Evolutionary conservation across 2,113 vertebrate species (phyloP), one percentile per base, ranked within the genome.

Genomic region (Anas platyrhynchos): DNA sequence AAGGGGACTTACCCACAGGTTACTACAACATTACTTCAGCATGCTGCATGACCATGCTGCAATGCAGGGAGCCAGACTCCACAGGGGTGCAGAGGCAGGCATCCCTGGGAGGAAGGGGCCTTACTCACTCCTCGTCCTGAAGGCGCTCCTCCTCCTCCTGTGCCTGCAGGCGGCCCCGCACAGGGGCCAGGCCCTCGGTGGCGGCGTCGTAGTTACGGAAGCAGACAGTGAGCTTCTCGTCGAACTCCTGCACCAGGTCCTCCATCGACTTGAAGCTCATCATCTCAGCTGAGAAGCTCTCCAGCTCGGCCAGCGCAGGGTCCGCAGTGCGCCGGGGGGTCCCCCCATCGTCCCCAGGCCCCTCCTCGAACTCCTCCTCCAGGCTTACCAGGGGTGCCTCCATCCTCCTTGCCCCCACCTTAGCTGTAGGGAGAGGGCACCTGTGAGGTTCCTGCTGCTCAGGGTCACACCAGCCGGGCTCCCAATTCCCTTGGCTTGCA

Each of bases 221-320:
- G 92, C 96, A 97, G 32, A 97, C 95, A 0, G 96, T 97, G 86
- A 97, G 96, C 69, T 97, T 97, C 94, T 97, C 96, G 1, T 97
- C 96, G 0, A 97, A 97, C 74, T 97, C 96, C 91, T 97, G 96
- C 89, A 97, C 96, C 83, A 97, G 95, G 77, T 97, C 96, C 77
- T 97, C 96, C 96, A 97, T 97, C 0, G 96, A 97, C 81, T 97
- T 97, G 96, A 97, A 97, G 91, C 96, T 97, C 96, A 96, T 97
- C 92, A 97, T 97, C 83, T 97, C 96, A 0, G 96, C 89, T 0
- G 96, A 97, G 95, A 97, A 97, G 69, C 96, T 96, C 95, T 97
- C 96, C 65, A 97, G 91, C 89, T 97, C 96, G 0, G 95, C 94
- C 94, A 97, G 80, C 1, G 92, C 94, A 0, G 80, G 94, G 83